Percentiles rank a stretch among this genome's conserved stretches.
Conservation (phyloP, 2,888 invertebrate genomes). For the Callinectes sapidus region DNA sequence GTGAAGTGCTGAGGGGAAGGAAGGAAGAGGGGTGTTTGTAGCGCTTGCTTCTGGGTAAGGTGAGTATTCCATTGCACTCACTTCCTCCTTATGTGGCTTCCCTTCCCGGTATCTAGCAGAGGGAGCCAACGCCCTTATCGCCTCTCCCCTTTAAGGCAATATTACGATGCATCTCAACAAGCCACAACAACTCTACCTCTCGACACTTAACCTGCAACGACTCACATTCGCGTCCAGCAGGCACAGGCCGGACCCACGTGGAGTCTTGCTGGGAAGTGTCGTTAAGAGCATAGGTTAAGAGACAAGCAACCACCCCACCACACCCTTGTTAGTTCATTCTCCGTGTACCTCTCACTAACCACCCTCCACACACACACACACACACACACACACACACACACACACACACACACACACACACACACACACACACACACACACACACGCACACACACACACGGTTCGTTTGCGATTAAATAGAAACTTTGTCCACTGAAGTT, state of each 20-base stretch:
- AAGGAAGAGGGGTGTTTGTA: not conserved
- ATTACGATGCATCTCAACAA: not conserved
- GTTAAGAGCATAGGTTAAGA: not conserved
- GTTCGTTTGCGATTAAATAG: not conserved
- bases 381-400: conserved; percentile 34
- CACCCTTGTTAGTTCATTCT: not conserved
- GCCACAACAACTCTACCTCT: not conserved
- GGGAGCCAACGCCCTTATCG: not conserved
- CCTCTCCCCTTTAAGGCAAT: conserved; percentile 19
- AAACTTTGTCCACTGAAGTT: not conserved
- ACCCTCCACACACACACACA: conserved; percentile 31
- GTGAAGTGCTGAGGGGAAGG: not conserved
- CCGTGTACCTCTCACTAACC: not conserved
- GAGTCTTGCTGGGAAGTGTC: not conserved
- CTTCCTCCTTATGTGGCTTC: conserved; percentile 26
- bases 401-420: conserved; percentile 36
- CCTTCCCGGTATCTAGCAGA: not conserved
- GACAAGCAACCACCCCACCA: not conserved
- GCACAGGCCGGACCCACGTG: not conserved
- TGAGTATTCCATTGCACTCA: not conserved
- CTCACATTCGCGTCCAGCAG: not conserved
- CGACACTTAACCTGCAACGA: not conserved
- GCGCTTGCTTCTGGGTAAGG: not conserved
- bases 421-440: conserved; percentile 20
- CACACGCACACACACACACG: not conserved